Percentiles rank a stretch among this genome's conserved stretches.
Evolutionary conservation across 2,888 invertebrate species (phyloP).

Genomic region (Nemapogon koenigi): DNA sequence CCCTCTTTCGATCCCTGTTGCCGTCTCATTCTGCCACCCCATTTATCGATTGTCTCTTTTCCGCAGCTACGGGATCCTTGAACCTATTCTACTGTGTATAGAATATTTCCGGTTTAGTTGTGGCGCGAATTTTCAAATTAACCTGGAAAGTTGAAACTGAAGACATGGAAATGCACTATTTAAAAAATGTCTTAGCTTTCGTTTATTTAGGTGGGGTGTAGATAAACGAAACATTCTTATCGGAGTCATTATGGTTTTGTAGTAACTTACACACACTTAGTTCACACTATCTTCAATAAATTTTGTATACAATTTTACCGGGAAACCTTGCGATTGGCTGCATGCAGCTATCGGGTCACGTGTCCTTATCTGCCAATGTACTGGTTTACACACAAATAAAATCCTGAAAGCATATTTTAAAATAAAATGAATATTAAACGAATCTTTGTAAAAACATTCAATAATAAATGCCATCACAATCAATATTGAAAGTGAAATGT

Average conservation of each 20-base stretch:
- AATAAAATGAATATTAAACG: no score
- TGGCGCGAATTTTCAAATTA: no score
- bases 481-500: no score
- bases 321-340: conserved; percentile 13
- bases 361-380: conserved; percentile 46
- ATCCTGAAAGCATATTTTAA: neutral
- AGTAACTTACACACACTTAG: neutral
- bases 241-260: neutral
- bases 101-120: conserved; percentile 15
- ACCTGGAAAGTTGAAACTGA: no score
- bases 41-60: conserved; percentile 32
- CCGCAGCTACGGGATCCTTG: conserved; percentile 16
- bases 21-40: conserved; percentile 49
- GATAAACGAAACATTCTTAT: conserved; percentile 1
- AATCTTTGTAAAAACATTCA: no score
- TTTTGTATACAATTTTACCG: conserved; percentile 6
- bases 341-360: conserved; percentile 14
- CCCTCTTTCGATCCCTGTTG: conserved; percentile 41
- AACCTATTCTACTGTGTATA: neutral
- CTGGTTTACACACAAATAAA: conserved; percentile 20
- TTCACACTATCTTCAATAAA: neutral
- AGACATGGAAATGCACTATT: no score
- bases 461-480: no score
- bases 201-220: conserved; percentile 6
- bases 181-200: neutral